phyloP scores from a whole-genome alignment of 1,140 invertebrate species.

The Oryctes rhinoceros region DNA sequence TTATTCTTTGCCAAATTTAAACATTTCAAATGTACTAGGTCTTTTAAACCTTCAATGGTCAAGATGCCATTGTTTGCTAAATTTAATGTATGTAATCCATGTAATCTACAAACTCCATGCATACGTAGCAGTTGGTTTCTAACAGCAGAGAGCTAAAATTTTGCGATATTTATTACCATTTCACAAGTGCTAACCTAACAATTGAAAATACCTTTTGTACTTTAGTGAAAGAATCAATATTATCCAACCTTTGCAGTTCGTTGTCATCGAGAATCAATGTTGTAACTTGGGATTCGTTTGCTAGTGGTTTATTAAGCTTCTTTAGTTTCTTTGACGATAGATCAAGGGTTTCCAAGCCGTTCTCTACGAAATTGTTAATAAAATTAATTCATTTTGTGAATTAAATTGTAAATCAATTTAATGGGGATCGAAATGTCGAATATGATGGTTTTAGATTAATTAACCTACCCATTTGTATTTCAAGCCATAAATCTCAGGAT shows the following conservation, averaged over 20 bases:
- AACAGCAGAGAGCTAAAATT: constrained; percentile 78
- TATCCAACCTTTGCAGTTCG: constrained; percentile 85
- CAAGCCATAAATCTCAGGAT: constrained; percentile 32
- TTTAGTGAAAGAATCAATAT: constrained; percentile 81
- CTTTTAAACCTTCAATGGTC: constrained; percentile 88
- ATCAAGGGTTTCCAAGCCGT: constrained; percentile 63
- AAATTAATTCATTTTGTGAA: constrained; percentile 6
- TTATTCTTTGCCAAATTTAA: constrained; percentile 79
- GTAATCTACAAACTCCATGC: constrained; percentile 83
- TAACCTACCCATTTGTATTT: constrained; percentile 37
- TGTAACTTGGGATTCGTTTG: constrained; percentile 72
- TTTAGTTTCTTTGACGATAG: constrained; percentile 75
- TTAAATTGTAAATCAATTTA: not conserved
- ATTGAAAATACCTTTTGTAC: constrained; percentile 76
- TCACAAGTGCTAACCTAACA: constrained; percentile 37
- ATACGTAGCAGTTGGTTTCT: constrained; percentile 86
- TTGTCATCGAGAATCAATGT: constrained; percentile 87
- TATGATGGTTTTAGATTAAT: not conserved
- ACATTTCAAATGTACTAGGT: constrained; percentile 80
- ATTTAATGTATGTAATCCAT: constrained; percentile 81
- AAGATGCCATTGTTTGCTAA: constrained; percentile 88
- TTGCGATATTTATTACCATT: constrained; percentile 39
- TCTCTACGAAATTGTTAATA: constrained; percentile 42
- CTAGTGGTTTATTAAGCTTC: constrained; percentile 74
- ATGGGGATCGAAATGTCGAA: not conserved